These are phyloP conservation scores for Drosophila rhopaloa DNA, from an alignment of 1,140 invertebrate genomes.

Conservation along the genomic window DNA sequence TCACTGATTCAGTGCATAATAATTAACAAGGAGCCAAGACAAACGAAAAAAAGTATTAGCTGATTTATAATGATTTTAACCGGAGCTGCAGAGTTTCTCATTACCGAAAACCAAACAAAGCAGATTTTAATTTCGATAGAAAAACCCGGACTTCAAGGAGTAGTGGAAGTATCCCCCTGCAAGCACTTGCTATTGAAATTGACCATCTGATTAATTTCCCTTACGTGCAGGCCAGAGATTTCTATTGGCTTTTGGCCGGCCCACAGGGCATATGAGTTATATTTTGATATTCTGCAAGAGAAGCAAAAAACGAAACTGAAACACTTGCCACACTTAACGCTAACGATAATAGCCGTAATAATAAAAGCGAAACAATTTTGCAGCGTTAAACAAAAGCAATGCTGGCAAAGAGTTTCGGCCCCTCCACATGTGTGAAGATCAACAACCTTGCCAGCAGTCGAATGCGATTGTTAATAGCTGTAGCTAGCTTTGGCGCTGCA, in stretches of 20 bases:
- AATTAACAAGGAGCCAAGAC: constrained; percentile 59
- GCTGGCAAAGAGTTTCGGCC: constrained; percentile 43
- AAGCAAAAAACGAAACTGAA: constrained; percentile 18
- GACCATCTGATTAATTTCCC: constrained; percentile 14
- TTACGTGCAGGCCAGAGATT: constrained; percentile 19
- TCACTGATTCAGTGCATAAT: constrained; percentile 77
- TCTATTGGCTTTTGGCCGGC: constrained; percentile 1
- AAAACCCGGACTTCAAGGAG: neutral
- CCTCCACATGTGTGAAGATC: constrained; percentile 66
- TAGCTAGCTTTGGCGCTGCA: constrained; percentile 1
- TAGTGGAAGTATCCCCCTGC: constrained; percentile 12
- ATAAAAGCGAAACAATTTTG: constrained; percentile 46
- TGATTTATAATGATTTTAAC: constrained; percentile 68
- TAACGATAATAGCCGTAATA: constrained; percentile 45
- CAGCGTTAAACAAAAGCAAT: constrained; percentile 15
- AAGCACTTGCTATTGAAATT: constrained; percentile 29
- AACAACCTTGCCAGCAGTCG: constrained; percentile 73
- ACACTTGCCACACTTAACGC: constrained; percentile 56
- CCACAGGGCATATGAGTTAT: constrained; percentile 49
- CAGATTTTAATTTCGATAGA: constrained; percentile 30
- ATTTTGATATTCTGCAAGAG: constrained; percentile 52
- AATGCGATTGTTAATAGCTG: constrained; percentile 37
- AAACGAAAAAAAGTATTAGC: constrained; percentile 19
- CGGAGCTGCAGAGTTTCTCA: constrained; percentile 16
- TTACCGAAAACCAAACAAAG: neutral